Conservation (phyloP, 2,888 invertebrate species). For the Odiellus spinosus region DNA sequence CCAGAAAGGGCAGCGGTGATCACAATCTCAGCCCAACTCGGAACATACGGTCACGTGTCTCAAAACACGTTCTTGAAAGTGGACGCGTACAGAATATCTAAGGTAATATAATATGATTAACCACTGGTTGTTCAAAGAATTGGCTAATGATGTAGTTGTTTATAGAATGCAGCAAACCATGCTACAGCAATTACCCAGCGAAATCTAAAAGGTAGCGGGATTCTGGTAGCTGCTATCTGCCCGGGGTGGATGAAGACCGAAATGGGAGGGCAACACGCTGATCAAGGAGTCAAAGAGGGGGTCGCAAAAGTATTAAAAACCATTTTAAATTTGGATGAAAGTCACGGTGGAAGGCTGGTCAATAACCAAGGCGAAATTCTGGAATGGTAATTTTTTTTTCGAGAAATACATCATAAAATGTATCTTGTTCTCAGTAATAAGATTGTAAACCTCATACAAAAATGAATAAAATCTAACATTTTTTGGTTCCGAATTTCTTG, state of each 20-base stretch:
- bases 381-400: background rate
- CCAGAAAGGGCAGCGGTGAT: conserved; percentile 42
- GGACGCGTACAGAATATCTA: too few relatives aligned
- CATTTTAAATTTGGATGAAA: conserved; percentile 2
- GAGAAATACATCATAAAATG: too few relatives aligned
- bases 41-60: conserved; percentile 35
- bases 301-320: conserved; percentile 6
- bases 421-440: too few relatives aligned
- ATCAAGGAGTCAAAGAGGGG: conserved; percentile 6
- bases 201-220: conserved; percentile 6
- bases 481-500: too few relatives aligned
- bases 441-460: too few relatives aligned
- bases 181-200: too few relatives aligned
- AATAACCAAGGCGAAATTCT: conserved; percentile 2
- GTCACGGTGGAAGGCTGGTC: conserved; percentile 3
- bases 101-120: too few relatives aligned
- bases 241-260: conserved; percentile 16
- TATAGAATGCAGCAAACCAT: too few relatives aligned
- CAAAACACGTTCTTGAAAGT: too few relatives aligned
- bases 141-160: too few relatives aligned
- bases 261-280: conserved; percentile 6
- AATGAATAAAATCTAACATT: too few relatives aligned
- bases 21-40: conserved; percentile 67
- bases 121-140: too few relatives aligned
- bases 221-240: conserved; percentile 9